Conservation (phyloP, 92 coral and sea anemone species). For the Muricea muricata region DNA sequence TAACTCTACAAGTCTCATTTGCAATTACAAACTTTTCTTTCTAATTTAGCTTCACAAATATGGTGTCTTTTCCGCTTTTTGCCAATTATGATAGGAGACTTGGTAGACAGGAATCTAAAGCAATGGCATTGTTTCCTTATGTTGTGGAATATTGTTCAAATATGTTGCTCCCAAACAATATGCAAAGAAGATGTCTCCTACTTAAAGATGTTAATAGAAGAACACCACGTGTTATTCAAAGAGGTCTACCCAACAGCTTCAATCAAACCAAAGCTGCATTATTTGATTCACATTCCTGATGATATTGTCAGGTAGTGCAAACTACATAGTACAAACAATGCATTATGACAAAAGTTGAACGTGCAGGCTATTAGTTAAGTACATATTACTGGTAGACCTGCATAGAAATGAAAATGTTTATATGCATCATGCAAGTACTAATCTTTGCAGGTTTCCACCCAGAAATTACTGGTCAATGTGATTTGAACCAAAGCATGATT, state of each 20-base stretch:
- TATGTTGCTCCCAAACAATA: slow-evolving; percentile 24
- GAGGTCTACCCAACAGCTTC: slow-evolving; percentile 11
- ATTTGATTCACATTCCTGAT: slow-evolving; percentile 17
- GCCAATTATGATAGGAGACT: slow-evolving; percentile 42
- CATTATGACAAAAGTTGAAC: no score
- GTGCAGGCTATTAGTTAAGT: no score
- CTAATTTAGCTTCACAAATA: slow-evolving; percentile 41
- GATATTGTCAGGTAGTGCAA: neutral
- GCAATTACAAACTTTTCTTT: neutral
- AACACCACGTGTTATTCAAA: slow-evolving; percentile 14
- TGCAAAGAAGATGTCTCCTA: slow-evolving; percentile 24
- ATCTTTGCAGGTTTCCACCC: slow-evolving; percentile 5
- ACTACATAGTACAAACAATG: no score
- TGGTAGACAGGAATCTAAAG: neutral
- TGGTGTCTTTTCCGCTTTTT: slow-evolving; percentile 42
- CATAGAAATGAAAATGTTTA: neutral
- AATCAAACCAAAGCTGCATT: slow-evolving; percentile 34
- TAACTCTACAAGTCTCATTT: neutral
- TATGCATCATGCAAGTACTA: neutral
- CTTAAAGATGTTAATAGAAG: slow-evolving; percentile 20
- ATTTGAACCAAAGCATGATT: slow-evolving; percentile 23
- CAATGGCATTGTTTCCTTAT: slow-evolving; percentile 28
- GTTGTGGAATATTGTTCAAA: slow-evolving; percentile 43
- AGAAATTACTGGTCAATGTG: slow-evolving; percentile 28
- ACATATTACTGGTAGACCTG: neutral